These are phyloP conservation scores for Subanguina moxae DNA, from an alignment of 1,140 invertebrate genomes.

Conservation along the genomic window DNA sequence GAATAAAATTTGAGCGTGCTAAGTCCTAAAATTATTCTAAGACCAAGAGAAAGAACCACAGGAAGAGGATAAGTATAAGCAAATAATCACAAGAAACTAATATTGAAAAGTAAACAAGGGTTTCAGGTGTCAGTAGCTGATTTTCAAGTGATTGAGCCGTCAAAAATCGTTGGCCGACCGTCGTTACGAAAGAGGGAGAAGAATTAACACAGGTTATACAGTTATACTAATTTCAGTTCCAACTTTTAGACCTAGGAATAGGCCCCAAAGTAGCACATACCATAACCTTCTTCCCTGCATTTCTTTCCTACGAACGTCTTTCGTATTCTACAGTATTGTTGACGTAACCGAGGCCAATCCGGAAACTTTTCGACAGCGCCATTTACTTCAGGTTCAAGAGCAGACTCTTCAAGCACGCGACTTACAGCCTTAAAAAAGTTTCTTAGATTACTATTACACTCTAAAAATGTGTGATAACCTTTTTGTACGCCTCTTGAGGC, in stretches of 20 bases:
- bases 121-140: too few relatives aligned
- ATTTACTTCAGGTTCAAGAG: neutral
- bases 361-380: constrained; percentile 36
- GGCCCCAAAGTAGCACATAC: neutral
- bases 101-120: too few relatives aligned
- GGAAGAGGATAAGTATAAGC: too few relatives aligned
- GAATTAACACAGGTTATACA: neutral
- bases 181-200: too few relatives aligned
- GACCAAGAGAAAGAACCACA: too few relatives aligned
- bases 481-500: constrained; percentile 43
- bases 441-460: neutral
- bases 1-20: too few relatives aligned
- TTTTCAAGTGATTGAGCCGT: too few relatives aligned
- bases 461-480: neutral
- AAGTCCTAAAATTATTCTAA: too few relatives aligned
- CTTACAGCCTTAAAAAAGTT: neutral
- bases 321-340: constrained; percentile 43
- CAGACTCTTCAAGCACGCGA: constrained; percentile 13
- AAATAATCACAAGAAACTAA: too few relatives aligned
- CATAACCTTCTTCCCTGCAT: neutral
- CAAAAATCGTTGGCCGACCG: too few relatives aligned
- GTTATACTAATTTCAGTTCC: neutral
- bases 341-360: constrained; percentile 42
- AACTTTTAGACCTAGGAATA: neutral
- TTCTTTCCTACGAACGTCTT: constrained; percentile 27